These are phyloP conservation scores for Oncorhynchus mykiss DNA, from an alignment of 2,113 vertebrate species.

Conservation along the genomic window DNA sequence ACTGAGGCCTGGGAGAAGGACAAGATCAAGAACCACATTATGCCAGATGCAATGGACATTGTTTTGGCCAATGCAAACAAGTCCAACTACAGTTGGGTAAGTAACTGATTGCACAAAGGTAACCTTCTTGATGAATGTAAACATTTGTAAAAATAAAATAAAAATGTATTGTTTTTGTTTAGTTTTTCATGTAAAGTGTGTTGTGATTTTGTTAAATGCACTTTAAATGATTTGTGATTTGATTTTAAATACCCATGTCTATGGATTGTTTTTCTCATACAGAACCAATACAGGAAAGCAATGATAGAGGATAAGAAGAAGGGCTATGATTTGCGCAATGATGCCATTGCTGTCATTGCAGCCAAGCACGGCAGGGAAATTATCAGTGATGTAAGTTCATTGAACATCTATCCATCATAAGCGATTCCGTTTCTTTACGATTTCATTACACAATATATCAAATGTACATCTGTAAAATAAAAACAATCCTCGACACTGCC, in stretches of 20 bases:
- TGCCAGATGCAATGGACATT: conserved; percentile 91
- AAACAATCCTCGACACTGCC: too few species aligned
- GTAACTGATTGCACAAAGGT: too few species aligned
- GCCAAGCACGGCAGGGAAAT: conserved; percentile 85
- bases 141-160: too few species aligned
- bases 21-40: conserved; percentile 87
- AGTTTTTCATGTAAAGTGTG: too few species aligned
- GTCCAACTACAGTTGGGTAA: conserved; percentile 83
- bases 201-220: not conserved
- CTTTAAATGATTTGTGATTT: not conserved
- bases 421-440: not conserved
- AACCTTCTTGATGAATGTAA: not conserved
- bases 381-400: conserved; percentile 88
- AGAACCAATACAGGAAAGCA: conserved; percentile 91
- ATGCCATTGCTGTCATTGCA: conserved; percentile 87
- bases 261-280: conserved; percentile 16
- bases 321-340: conserved; percentile 83
- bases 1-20: conserved; percentile 88
- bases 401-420: conserved; percentile 15
- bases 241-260: too few species aligned
- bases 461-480: too few species aligned
- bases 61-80: conserved; percentile 87
- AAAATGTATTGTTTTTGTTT: too few species aligned
- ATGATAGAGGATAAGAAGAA: conserved; percentile 90
- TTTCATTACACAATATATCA: too few species aligned